Percentiles rank a stretch among this genome's conserved stretches.
These are phyloP conservation scores for Dipodomys spectabilis DNA, from an alignment of 2,113 vertebrate genomes.

Conservation along the genomic window DNA sequence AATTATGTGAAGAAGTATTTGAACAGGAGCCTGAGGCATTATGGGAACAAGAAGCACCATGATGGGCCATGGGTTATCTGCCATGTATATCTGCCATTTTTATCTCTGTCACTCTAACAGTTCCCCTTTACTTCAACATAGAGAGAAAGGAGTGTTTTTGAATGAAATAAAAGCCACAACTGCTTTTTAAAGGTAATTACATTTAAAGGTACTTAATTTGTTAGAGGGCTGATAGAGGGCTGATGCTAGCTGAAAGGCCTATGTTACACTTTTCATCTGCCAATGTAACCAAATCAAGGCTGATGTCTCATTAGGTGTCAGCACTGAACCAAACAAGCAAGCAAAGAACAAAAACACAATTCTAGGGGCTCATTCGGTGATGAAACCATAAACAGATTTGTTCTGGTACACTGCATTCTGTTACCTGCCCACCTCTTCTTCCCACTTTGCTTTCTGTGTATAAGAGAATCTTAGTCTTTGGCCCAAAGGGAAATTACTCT, in stretches of 20 bases:
- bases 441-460: background rate
- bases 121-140: too few relatives aligned
- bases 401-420: background rate
- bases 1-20: too few relatives aligned
- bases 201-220: background rate
- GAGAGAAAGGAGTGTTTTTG: background rate
- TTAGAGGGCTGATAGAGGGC: background rate
- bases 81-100: too few relatives aligned
- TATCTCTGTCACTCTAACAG: too few relatives aligned
- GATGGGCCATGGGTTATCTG: too few relatives aligned
- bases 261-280: background rate
- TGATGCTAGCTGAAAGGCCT: background rate
- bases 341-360: background rate
- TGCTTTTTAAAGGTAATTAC: background rate
- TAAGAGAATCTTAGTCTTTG: background rate
- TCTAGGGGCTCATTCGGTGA: background rate
- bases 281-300: background rate
- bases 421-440: background rate
- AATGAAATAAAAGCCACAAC: conserved; percentile 26
- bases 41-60: too few relatives aligned
- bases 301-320: background rate
- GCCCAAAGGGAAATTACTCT: background rate
- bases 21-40: too few relatives aligned
- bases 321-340: background rate
- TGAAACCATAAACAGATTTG: background rate